Conservation (phyloP, 2,113 vertebrate species). For the Tricholaema leucomelas region DNA sequence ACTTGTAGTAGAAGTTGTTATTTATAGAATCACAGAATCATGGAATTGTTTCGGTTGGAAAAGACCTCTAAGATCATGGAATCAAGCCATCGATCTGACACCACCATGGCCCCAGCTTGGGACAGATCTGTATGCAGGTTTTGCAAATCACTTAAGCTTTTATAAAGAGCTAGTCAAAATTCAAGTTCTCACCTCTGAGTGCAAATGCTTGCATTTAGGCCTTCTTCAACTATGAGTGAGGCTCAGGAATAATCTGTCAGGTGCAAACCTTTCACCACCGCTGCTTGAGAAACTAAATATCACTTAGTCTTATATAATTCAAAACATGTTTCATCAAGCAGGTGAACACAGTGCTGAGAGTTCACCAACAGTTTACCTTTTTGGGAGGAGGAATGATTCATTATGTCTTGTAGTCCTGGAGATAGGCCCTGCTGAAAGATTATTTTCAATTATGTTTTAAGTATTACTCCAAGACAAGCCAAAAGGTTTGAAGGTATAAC, state of each 20-base stretch:
- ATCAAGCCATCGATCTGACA: too few relatives aligned
- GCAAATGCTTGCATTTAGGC: background rate
- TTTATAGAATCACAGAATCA: background rate
- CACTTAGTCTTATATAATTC: background rate
- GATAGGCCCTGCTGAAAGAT: slow-evolving; percentile 42
- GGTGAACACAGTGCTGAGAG: background rate
- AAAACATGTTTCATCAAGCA: slow-evolving; percentile 50
- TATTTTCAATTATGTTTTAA: slow-evolving; percentile 5
- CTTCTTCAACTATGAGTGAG: background rate
- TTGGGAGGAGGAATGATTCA: slow-evolving; percentile 10
- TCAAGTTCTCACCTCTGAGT: background rate
- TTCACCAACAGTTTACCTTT: slow-evolving; percentile 31
- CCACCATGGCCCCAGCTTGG: fast-evolving
- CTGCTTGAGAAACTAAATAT: background rate
- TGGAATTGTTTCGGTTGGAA: too few relatives aligned
- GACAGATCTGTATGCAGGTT: background rate
- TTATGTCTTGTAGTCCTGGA: background rate
- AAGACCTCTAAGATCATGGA: too few relatives aligned
- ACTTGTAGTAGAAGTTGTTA: background rate
- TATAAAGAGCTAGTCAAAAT: background rate
- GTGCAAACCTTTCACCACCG: background rate
- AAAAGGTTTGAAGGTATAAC: slow-evolving; percentile 2
- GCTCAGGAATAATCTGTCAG: background rate
- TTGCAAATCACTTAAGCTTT: background rate
- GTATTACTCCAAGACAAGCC: background rate